These are phyloP conservation scores for Nemotelus pantherinus DNA, from an alignment of 2,888 invertebrate species.

Conservation along the genomic window DNA sequence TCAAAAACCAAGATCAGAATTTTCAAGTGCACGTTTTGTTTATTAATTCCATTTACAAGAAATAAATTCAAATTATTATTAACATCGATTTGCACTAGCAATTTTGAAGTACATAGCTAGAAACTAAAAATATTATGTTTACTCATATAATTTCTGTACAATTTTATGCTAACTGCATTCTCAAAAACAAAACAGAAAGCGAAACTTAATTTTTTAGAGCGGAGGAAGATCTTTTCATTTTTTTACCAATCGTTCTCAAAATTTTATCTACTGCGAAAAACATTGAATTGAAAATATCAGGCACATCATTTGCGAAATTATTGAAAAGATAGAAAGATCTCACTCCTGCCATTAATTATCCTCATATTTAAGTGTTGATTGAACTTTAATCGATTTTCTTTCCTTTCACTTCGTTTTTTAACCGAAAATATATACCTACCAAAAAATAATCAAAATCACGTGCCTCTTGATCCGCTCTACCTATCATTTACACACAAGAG, in stretches of 20 bases:
- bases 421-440: too few species aligned
- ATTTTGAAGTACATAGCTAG: neutral
- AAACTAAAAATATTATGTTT: neutral
- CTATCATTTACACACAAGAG: slow-evolving; percentile 50
- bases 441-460: neutral
- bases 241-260: neutral
- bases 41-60: neutral
- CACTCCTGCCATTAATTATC: neutral
- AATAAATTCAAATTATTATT: neutral
- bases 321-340: neutral
- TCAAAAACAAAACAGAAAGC: neutral
- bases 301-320: neutral
- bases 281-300: neutral
- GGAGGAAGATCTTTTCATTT: neutral
- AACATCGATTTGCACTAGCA: neutral
- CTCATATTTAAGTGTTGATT: neutral
- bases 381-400: slow-evolving; percentile 24
- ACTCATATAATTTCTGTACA: neutral
- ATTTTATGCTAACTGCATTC: neutral
- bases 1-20: too few species aligned
- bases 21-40: too few species aligned
- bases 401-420: slow-evolving; percentile 1
- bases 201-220: neutral
- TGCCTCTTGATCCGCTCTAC: slow-evolving; percentile 44
- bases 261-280: neutral